Percentiles rank a stretch among this genome's conserved stretches.
These are phyloP conservation scores for Alentia gelatinosa DNA, from an alignment of 2,888 invertebrate species.

Conservation along the genomic window DNA sequence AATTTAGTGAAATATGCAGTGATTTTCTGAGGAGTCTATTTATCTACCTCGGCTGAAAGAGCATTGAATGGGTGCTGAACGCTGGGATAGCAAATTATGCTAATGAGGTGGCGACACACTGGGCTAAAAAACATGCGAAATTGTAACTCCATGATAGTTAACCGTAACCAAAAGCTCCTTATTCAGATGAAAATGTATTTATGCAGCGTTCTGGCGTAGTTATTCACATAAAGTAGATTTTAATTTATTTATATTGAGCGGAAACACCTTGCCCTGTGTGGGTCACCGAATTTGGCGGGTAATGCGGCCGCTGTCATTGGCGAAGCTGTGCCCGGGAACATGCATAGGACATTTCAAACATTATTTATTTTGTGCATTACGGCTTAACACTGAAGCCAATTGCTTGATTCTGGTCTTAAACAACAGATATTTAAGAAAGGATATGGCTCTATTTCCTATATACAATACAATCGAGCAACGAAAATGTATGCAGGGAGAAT, in stretches of 20 bases:
- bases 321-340: conserved; percentile 52
- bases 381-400: background rate
- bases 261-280: background rate
- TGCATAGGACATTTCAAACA: background rate
- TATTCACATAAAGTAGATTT: background rate
- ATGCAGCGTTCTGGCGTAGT: background rate
- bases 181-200: background rate
- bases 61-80: background rate
- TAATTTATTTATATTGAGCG: background rate
- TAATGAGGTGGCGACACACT: background rate
- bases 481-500: conserved; percentile 42
- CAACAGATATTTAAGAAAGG: background rate
- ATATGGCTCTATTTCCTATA: no score
- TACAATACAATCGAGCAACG: background rate
- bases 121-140: background rate
- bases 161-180: no score
- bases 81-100: conserved; percentile 7
- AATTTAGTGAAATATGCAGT: background rate
- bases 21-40: background rate
- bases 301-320: conserved; percentile 55
- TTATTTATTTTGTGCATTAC: conserved; percentile 1
- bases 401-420: background rate
- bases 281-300: conserved; percentile 56
- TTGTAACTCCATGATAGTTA: background rate
- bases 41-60: background rate